These are phyloP conservation scores for Nycticebus coucang DNA, from an alignment of 2,113 vertebrate species.

Conservation along the genomic window DNA sequence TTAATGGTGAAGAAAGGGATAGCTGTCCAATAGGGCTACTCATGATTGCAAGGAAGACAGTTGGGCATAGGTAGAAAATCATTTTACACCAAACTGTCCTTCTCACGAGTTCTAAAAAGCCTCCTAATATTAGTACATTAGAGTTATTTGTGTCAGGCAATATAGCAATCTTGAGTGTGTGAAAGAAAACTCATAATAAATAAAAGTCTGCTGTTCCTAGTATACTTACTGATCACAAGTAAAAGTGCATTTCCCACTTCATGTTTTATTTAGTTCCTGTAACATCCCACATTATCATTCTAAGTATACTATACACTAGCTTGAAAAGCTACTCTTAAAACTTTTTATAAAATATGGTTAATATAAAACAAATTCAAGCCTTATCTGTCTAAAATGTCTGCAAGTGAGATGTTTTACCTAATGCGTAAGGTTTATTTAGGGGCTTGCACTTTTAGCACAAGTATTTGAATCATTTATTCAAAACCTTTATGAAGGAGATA, in stretches of 20 bases:
- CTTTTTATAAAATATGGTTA: neutral
- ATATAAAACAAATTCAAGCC: neutral
- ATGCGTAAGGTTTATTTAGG: neutral
- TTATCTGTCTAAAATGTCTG: rapidly evolving
- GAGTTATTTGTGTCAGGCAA: neutral
- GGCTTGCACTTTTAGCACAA: neutral
- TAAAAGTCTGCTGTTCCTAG: neutral
- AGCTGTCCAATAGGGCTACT: neutral
- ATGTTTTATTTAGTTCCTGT: neutral
- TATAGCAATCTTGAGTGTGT: neutral
- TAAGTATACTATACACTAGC: neutral
- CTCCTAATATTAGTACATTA: neutral
- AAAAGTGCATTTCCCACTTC: neutral
- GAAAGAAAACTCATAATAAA: neutral
- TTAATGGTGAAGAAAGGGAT: neutral
- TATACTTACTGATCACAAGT: neutral
- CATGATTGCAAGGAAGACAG: neutral
- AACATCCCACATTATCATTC: neutral
- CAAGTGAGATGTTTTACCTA: neutral
- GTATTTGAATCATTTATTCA: neutral
- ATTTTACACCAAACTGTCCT: neutral
- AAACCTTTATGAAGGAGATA: neutral
- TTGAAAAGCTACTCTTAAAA: neutral
- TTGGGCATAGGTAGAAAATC: neutral
- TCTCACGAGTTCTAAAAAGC: neutral